Base-by-base conservation (phyloP, 1,140 invertebrate species). In the Chionoecetes opilio region DNA sequence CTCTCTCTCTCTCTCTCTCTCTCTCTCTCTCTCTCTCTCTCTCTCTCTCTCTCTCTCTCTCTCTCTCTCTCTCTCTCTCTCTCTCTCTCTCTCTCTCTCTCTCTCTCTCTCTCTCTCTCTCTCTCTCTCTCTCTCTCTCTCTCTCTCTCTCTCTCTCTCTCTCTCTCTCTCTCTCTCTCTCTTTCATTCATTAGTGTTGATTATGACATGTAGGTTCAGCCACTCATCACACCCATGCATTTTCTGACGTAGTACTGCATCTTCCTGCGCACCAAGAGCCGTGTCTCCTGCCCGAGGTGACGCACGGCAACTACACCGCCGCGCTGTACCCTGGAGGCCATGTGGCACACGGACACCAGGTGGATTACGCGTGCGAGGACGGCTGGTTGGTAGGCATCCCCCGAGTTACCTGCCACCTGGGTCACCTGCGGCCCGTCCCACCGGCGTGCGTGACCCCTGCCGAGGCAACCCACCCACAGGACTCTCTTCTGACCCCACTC, bases 401-500 rank as follows among this genome's bases (percentile, higher is more conserved):
- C 0, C 75, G 87, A 26, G 84, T 95, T n/a, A 92, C 82, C 11
- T 95, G 94, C 41, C 82, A 92, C 14, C 31, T 95, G 17, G 94
- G 94, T 35, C 89, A 92, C 29, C 84, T 95, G 3, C 90, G 34
- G 0, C 94, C 94, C 6, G 90, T 32, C 37, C 82, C 89, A 1
- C 94, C 94, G 34, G 37, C 94, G 26, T 95, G 94, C 26, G 90
- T 95, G 32, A 95, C 94, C 17, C 94, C 94, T 0, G 94, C 89
- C 6, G 90, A 95, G 94, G 94, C 94, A 0, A 95, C 94, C 0
- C 89, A 94, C 82, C 46, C 86, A n/a, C 37, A 41, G 9, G 38
- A 87, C 82, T 5, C 1, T 31, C 94, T 84, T 11, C 84, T 82
- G 26, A 11, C 75, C 6, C 90, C 90, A 0, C 82, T 92, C 32